A percentile compares a stretch with the other conserved stretches of the same genome.
phyloP scores from a whole-genome alignment of 2,113 vertebrate species.

The Nothocercus julius region DNA sequence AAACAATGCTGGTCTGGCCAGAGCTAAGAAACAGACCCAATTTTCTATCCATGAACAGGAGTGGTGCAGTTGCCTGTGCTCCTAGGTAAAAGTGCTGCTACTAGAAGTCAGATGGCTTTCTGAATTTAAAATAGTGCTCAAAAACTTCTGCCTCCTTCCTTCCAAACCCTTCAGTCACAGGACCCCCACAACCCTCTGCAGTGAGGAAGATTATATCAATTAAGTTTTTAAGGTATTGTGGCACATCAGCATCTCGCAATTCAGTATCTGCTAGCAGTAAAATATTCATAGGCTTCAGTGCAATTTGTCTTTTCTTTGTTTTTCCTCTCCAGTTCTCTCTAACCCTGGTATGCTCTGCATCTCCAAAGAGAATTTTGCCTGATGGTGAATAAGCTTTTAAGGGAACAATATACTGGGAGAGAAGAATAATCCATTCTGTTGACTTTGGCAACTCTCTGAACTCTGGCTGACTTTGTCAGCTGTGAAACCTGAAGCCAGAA shows the following conservation, averaged over 20 bases:
- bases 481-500: slow-evolving; percentile 44
- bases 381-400: slow-evolving; percentile 4
- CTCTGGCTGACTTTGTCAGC: background rate
- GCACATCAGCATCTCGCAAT: background rate
- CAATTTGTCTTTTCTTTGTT: background rate
- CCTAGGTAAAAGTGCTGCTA: background rate
- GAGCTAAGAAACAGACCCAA: background rate
- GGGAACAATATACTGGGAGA: background rate
- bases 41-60: background rate
- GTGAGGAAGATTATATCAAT: background rate
- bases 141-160: background rate
- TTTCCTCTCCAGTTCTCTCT: background rate
- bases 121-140: background rate
- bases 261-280: background rate
- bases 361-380: background rate
- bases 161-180: background rate
- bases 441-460: slow-evolving; percentile 8
- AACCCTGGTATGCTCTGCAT: background rate
- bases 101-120: background rate
- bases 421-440: slow-evolving; percentile 5
- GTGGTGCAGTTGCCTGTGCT: background rate
- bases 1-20: background rate
- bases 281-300: background rate
- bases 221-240: background rate
- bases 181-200: background rate